Conservation (phyloP, 2,797 vertebrate genomes). For the Xenopus petersii region DNA sequence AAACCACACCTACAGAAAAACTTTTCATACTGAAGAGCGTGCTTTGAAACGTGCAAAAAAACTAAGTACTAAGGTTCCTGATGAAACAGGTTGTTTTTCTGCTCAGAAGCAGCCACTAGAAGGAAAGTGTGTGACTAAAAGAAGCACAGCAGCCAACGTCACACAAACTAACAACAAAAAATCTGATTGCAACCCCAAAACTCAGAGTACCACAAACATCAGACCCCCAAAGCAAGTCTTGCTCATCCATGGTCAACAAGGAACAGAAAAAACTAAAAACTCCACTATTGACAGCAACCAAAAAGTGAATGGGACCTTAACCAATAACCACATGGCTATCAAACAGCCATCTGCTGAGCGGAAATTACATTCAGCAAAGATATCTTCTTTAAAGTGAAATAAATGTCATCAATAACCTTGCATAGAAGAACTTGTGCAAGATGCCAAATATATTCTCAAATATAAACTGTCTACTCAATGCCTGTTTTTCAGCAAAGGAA, state of each 20-base stretch:
- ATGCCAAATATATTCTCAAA: not conserved
- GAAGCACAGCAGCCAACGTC: slow-evolving; percentile 23
- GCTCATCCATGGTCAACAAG: slow-evolving; percentile 6
- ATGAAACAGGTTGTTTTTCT: not conserved
- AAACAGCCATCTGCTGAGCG: slow-evolving; percentile 52
- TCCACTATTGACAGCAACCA: slow-evolving; percentile 36
- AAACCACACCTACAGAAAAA: slow-evolving; percentile 48
- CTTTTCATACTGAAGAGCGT: not conserved
- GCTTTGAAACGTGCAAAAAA: slow-evolving; percentile 7
- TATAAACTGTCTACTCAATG: no score
- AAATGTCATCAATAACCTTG: not conserved
- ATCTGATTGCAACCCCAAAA: slow-evolving; percentile 26
- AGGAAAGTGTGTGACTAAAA: slow-evolving; percentile 51
- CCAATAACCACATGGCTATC: slow-evolving; percentile 29
- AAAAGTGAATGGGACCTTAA: slow-evolving; percentile 58
- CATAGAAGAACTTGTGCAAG: not conserved
- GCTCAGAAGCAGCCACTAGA: slow-evolving; percentile 46
- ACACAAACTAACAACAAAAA: slow-evolving; percentile 38
- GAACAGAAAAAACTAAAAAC: slow-evolving; percentile 50
- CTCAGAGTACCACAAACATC: slow-evolving; percentile 58
- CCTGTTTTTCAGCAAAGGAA: no score
- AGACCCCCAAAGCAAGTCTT: slow-evolving; percentile 41
- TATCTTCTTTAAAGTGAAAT: slow-evolving; percentile 49
- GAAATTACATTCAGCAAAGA: slow-evolving; percentile 55
- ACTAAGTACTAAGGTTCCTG: not conserved